Conservation (phyloP, 2,797 vertebrate species). For the Sebastolobus alascanus region DNA sequence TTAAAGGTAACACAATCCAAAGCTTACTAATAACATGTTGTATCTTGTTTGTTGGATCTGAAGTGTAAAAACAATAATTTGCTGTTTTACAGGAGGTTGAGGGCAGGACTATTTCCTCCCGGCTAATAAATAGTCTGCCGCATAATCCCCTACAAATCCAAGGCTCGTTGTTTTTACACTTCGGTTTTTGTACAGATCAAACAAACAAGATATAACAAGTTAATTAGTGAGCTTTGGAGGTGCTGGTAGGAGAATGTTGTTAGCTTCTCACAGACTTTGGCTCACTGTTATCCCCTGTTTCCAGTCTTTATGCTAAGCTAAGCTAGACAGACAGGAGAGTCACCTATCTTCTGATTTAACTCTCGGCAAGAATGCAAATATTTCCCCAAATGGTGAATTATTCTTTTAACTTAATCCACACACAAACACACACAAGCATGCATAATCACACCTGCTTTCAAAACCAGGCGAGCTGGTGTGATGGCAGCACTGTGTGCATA, state of each 20-base stretch:
- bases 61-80: background rate
- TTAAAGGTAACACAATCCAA: background rate
- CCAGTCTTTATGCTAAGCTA: conserved; percentile 12
- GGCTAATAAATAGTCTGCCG: background rate
- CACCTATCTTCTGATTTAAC: background rate
- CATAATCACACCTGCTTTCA: conserved; percentile 3
- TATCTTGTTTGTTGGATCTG: background rate
- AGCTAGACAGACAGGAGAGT: background rate
- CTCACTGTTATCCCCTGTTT: background rate
- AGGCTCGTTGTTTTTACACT: conserved; percentile 5
- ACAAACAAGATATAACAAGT: background rate
- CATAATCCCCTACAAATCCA: background rate
- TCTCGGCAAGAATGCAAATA: background rate
- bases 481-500: conserved; percentile 12
- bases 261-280: background rate
- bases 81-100: background rate
- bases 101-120: background rate
- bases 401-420: conserved; percentile 18
- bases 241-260: background rate
- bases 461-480: background rate
- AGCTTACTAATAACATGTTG: background rate
- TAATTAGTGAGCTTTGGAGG: background rate
- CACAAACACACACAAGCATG: background rate
- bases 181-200: background rate
- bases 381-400: conserved; percentile 19